phyloP scores from a whole-genome alignment of 1,140 invertebrate genomes.

The Drosophila kanapiae region DNA sequence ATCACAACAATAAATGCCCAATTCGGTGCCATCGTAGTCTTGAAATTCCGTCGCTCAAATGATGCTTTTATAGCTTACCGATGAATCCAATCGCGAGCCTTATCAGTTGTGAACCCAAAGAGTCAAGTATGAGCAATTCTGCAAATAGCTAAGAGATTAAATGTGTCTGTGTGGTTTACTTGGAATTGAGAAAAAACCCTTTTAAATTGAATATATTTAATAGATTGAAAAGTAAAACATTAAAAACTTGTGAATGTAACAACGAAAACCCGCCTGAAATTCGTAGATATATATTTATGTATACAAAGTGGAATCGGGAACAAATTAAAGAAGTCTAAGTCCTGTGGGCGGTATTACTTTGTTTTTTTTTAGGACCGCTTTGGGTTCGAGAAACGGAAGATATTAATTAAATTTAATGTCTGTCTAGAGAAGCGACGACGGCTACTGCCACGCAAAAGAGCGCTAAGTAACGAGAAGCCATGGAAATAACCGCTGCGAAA shows the following conservation, averaged over 20 bases:
- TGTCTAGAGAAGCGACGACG: constrained; percentile 47
- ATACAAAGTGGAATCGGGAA: neutral
- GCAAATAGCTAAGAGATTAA: neutral
- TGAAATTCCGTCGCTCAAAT: neutral
- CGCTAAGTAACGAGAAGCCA: constrained; percentile 50
- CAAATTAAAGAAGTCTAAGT: neutral
- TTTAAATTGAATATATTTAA: too few species aligned
- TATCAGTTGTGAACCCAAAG: neutral
- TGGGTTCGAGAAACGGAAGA: constrained; percentile 25
- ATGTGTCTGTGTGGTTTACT: too few species aligned
- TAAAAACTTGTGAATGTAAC: too few species aligned
- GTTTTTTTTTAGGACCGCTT: constrained; percentile 11
- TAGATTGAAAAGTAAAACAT: too few species aligned
- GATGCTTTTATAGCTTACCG: neutral
- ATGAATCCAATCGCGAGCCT: neutral
- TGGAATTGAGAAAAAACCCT: too few species aligned
- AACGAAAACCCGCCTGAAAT: too few species aligned
- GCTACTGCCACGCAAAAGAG: constrained; percentile 27
- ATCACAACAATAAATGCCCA: neutral
- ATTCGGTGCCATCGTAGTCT: neutral
- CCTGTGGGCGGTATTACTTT: neutral
- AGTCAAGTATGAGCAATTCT: neutral
- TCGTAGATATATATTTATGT: too few species aligned
- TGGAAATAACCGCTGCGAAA: constrained; percentile 77
- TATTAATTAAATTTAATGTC: constrained; percentile 77